A percentile compares a stretch with the other conserved stretches of the same genome.
Conservation (phyloP, 2,113 vertebrate genomes). For the Cebidichthys violaceus region DNA sequence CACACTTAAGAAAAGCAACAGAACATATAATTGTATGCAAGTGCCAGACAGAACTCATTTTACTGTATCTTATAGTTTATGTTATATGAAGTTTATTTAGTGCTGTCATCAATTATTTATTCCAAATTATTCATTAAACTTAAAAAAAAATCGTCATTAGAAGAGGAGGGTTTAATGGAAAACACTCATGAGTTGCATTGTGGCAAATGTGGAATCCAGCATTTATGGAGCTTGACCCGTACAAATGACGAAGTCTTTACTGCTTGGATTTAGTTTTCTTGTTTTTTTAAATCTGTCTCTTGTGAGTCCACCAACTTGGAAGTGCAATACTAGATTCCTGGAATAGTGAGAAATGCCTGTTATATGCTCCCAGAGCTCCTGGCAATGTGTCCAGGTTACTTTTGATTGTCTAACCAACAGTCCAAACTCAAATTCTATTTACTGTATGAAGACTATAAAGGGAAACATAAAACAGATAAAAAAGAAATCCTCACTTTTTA, state of each 20-base stretch:
- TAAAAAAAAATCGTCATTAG: background rate
- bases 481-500: background rate
- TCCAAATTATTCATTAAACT: background rate
- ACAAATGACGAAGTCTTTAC: background rate
- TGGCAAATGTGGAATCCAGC: background rate
- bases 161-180: background rate
- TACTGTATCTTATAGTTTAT: background rate
- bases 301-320: background rate
- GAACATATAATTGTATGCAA: constrained; percentile 6
- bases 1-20: constrained; percentile 11
- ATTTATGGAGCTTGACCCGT: background rate
- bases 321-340: background rate
- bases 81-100: background rate
- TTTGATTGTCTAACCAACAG: background rate
- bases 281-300: too few relatives aligned
- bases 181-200: background rate
- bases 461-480: background rate
- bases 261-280: background rate
- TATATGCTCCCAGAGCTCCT: background rate
- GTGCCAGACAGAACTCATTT: background rate
- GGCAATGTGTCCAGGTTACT: background rate
- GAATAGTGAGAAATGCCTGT: background rate
- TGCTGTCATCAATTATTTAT: background rate
- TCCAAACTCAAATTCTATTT: background rate
- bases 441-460: background rate